Percentiles rank a stretch among this genome's conserved stretches.
phyloP scores from a whole-genome alignment of 1,140 invertebrate genomes.

The Megalopta genalis region DNA sequence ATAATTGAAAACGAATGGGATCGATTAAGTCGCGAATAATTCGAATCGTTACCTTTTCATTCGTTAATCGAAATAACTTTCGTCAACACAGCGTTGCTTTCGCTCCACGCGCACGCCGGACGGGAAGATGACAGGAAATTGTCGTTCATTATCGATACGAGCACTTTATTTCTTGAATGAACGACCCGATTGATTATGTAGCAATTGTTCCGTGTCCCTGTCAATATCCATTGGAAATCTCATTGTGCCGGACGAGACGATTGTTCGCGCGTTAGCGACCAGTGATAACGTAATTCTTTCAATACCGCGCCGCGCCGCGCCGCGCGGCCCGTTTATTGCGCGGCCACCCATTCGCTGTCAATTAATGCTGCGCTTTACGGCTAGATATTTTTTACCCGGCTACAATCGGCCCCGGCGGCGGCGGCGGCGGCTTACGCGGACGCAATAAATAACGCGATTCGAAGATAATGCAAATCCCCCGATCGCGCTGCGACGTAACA shows the following conservation, averaged over 20 bases:
- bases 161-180: neutral
- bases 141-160: neutral
- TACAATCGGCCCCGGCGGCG: neutral
- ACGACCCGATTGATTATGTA: neutral
- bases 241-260: neutral
- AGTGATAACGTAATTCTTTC: conserved; percentile 4
- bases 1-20: too few relatives aligned
- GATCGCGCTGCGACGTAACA: neutral
- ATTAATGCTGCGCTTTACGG: conserved; percentile 9
- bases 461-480: conserved; percentile 12
- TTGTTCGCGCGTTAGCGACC: neutral
- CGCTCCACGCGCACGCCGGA: too few relatives aligned
- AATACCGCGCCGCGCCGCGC: neutral
- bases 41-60: too few relatives aligned
- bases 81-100: neutral
- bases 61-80: too few relatives aligned
- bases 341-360: neutral
- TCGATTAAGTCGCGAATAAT: too few relatives aligned
- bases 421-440: neutral
- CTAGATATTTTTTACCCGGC: neutral
- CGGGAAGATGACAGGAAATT: neutral
- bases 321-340: conserved; percentile 3
- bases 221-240: neutral
- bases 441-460: conserved; percentile 25
- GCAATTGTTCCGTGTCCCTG: neutral